Evolutionary conservation across 1,140 invertebrate species (phyloP), one percentile per base, ranked within the genome.

Genomic region (Apis cerana): DNA sequence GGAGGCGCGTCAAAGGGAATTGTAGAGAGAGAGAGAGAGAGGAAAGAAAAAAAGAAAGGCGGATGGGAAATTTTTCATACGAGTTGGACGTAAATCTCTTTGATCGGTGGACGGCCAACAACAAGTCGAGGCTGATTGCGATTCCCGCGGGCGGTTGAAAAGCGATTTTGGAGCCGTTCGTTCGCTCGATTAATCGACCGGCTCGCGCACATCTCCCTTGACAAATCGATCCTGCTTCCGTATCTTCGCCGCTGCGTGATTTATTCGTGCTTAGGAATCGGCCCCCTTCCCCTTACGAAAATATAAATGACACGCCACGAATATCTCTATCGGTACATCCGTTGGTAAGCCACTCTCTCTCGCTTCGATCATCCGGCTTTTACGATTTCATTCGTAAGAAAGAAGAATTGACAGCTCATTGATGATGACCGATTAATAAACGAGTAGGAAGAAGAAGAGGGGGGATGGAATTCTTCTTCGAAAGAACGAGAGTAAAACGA

Each of bases 211-310:
- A 75, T 71, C 64, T 86, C 33, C 33, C 86, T 87, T 86, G 82
- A 87, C 85, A 87, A 87, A 87, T 87, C 82, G 85, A 65, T 87
- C 56, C 62, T 67, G 86, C 86, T 87, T 87, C 86, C 86, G 86
- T 83, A 69, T 84, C 86, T 56, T 71, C 81, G 80, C 56, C 72
- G 81, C 75, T 43, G 54, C n/a, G 71, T 86, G 82, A 87, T 87
- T 87, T 87, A 86, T 85, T 76, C 61, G 58, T 67, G 71, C 65
- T 84, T 86, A 87, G 85, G 33, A 87, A 86, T 70, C 27, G 77
- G 23, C n/a, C 65, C 48, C 21, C 12, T 12, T 23, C 17, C 43
- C 12, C 0, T 54, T 27, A 54, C 54, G 50, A 59, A 81, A 75
- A 75, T 81, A 68, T 59, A 75, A 81, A 81, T 68, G 72, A 75